Conservation (phyloP, 30 jellyfish, hydroid and myxozoan genomes). For the Aurelia coerulea region DNA sequence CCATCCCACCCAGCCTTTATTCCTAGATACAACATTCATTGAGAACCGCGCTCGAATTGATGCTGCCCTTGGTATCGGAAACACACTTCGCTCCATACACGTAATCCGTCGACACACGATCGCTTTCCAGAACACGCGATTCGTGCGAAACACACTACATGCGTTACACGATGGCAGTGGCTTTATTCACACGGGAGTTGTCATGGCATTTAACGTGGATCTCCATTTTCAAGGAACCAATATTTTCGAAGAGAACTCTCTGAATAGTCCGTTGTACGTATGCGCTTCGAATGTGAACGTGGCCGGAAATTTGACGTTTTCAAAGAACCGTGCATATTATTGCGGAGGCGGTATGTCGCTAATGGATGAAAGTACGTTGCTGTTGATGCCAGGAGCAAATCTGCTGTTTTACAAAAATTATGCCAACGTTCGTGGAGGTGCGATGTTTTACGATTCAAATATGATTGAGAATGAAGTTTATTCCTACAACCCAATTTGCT, state of each 20-base stretch:
- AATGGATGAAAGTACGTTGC: slow-evolving; percentile 55
- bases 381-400: slow-evolving; percentile 35
- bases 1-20: background rate
- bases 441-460: slow-evolving; percentile 24
- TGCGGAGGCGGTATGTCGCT: slow-evolving; percentile 74
- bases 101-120: slow-evolving; percentile 1
- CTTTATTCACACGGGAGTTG: slow-evolving; percentile 37
- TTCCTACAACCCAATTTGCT: slow-evolving; percentile 67
- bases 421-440: slow-evolving; percentile 65
- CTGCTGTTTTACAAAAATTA: slow-evolving; percentile 37
- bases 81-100: slow-evolving; percentile 16
- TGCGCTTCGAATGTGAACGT: slow-evolving; percentile 40
- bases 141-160: background rate
- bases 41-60: slow-evolving; percentile 46
- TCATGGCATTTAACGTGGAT: slow-evolving; percentile 25
- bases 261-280: slow-evolving; percentile 48
- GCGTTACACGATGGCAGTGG: too few relatives aligned
- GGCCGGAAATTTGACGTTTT: slow-evolving; percentile 54
- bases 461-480: slow-evolving; percentile 23
- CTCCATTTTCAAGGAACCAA: slow-evolving; percentile 38
- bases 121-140: slow-evolving; percentile 20
- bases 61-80: slow-evolving; percentile 50
- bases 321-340: slow-evolving; percentile 32
- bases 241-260: slow-evolving; percentile 11
- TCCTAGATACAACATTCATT: slow-evolving; percentile 6